A percentile compares a stretch with the other conserved stretches of the same genome.
Conservation (phyloP, 2,113 vertebrate species). For the Cathartes aura region DNA sequence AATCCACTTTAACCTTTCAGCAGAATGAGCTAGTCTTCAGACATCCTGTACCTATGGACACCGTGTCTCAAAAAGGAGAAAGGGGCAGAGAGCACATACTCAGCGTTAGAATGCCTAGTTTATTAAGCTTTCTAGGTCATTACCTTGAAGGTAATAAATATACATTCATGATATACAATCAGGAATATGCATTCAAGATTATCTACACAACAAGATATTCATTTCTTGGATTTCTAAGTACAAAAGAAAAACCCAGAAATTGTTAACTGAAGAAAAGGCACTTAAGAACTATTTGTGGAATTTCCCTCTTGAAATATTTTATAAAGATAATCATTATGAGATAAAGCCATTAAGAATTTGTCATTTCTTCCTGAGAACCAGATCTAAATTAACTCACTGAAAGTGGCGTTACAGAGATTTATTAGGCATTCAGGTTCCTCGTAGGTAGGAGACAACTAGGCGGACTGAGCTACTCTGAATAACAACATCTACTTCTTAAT, state of each 20-base stretch:
- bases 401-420: not conserved
- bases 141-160: not conserved
- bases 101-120: not conserved
- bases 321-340: not conserved
- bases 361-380: not conserved
- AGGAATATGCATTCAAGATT: not conserved
- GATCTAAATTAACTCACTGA: not conserved
- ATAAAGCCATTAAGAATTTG: not conserved
- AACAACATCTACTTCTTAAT: not conserved
- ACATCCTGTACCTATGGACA: not conserved
- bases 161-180: not conserved
- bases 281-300: not conserved
- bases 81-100: not conserved
- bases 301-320: not conserved
- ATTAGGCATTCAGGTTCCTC: not conserved
- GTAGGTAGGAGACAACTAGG: not conserved
- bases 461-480: not conserved
- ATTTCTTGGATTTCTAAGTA: not conserved
- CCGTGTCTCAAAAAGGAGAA: rapidly evolving
- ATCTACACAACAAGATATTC: not conserved
- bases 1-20: not conserved
- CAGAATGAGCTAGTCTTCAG: not conserved
- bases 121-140: not conserved
- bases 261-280: not conserved
- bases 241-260: not conserved